phyloP scores from a whole-genome alignment of 23 tunicate species.

The Phallusia fumigata region DNA sequence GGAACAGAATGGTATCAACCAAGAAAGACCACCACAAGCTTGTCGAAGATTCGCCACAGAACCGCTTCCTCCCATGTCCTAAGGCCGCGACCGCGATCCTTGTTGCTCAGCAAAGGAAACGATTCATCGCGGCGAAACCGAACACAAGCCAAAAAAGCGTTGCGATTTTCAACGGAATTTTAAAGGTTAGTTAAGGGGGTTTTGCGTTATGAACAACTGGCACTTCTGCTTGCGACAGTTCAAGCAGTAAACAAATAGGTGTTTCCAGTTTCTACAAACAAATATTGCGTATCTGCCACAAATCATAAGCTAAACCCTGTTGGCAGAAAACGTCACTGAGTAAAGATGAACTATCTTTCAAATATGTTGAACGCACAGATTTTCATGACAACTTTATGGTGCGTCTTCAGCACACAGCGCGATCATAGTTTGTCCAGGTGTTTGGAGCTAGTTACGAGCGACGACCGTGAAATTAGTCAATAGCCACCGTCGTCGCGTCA shows the following conservation, averaged over 20 bases:
- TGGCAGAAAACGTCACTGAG: too few relatives aligned
- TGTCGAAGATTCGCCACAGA: not conserved
- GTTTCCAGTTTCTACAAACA: too few relatives aligned
- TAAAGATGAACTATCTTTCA: too few relatives aligned
- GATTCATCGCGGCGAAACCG: not conserved
- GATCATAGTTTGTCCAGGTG: not conserved
- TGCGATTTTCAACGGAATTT: not conserved
- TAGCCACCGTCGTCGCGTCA: not conserved
- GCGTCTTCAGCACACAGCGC: not conserved
- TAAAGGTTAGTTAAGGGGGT: not conserved
- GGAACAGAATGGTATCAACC: conserved; percentile 1
- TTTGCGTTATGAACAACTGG: not conserved
- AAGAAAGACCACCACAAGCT: not conserved
- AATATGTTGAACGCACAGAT: too few relatives aligned
- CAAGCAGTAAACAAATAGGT: too few relatives aligned
- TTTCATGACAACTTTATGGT: too few relatives aligned
- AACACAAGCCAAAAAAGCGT: not conserved
- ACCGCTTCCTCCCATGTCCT: not conserved
- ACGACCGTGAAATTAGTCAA: conserved; percentile 7
- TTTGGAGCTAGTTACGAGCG: not conserved
- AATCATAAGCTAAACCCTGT: too few relatives aligned
- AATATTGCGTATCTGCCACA: too few relatives aligned
- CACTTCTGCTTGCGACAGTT: not conserved
- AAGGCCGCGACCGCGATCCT: not conserved
- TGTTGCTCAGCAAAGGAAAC: not conserved